phyloP scores from a whole-genome alignment of 1,140 invertebrate species.

The Lordiphosa clarofinis region DNA sequence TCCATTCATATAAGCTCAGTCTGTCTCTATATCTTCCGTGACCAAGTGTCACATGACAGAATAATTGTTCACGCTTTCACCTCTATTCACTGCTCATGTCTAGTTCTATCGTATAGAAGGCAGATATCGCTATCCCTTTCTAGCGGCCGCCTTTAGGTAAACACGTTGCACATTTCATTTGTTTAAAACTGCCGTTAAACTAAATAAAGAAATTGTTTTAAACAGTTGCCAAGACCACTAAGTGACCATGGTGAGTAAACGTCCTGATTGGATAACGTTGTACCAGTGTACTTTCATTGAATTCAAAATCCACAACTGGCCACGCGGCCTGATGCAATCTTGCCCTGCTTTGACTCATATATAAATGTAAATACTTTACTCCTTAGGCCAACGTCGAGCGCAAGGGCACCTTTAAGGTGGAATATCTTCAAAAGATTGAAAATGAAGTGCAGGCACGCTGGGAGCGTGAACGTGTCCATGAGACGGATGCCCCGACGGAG shows the following conservation, averaged over 20 bases:
- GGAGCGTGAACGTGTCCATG: conserved; percentile 89
- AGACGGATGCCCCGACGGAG: conserved; percentile 87
- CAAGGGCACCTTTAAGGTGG: conserved; percentile 96
- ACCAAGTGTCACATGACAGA: too few species aligned
- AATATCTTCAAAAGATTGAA: conserved; percentile 94
- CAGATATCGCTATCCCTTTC: not conserved
- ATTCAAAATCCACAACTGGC: not conserved
- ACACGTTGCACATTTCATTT: conserved; percentile 61
- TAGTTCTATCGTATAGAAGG: not conserved
- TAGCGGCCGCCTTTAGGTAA: conserved; percentile 35
- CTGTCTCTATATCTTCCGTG: too few species aligned
- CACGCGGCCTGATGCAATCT: conserved; percentile 15
- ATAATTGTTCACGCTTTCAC: too few species aligned
- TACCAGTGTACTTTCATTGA: too few species aligned
- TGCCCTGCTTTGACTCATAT: not conserved
- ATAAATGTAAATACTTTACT: not conserved
- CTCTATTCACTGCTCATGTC: not conserved
- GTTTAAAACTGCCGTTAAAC: conserved; percentile 1
- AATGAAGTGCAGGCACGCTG: conserved; percentile 90
- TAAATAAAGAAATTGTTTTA: conserved; percentile 40
- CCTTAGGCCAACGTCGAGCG: conserved; percentile 82
- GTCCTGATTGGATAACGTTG: too few species aligned
- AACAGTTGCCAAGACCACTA: conserved; percentile 24
- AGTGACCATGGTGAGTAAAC: conserved; percentile 41
- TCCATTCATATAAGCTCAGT: too few species aligned